Evolutionary conservation across 2,113 vertebrate genomes (phyloP), one percentile per base, ranked within the genome.

Genomic region (Siphamia tubifer): DNA sequence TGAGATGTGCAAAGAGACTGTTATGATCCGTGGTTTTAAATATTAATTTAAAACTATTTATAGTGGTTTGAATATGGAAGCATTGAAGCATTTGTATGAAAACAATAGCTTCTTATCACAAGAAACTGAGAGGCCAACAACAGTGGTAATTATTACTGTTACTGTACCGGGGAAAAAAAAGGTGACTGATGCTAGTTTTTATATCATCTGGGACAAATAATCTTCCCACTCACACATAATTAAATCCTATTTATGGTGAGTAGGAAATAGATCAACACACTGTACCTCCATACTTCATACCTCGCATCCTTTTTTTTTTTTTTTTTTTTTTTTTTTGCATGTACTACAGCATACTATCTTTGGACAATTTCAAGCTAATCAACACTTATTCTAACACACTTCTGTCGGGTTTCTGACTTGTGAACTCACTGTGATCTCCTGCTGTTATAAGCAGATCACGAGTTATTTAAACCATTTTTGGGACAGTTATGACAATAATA

Each of bases 211-310:
- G 45, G 44, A 30, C 20, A 57, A 67, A 71, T 66, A 32, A 65
- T 51, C 27, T 47, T 35, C 52, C 49, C 53, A 63, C 32, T 83
- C 52, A 71, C 84, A 74, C 65, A 83, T 82, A 70, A 79, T 85
- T 82, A 73, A 77, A 82, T 80, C 48, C 61, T 30, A 57, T 61
- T 68, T 47, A 68, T 54, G 48, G 39, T 68, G 57, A 65, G 44
- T n/a, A 30, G 24, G 35, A 49, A 32, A n/a, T 65, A 72, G 74
- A 21, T 70, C 48, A 74, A 36, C 54, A 63, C 44, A 47, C 24
- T 19, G 23, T 35, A 74, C 38, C 10, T 55, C 6, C 8, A 27
- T 44, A 24, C 12, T 17, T 56, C 31, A 16, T 54, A n/a, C n/a
- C n/a, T n/a, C n/a, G n/a, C n/a, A 2, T 19, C 9, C 35, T 10